Conservation (phyloP, 2,113 vertebrate species). For the Microcebus griseorufus region DNA sequence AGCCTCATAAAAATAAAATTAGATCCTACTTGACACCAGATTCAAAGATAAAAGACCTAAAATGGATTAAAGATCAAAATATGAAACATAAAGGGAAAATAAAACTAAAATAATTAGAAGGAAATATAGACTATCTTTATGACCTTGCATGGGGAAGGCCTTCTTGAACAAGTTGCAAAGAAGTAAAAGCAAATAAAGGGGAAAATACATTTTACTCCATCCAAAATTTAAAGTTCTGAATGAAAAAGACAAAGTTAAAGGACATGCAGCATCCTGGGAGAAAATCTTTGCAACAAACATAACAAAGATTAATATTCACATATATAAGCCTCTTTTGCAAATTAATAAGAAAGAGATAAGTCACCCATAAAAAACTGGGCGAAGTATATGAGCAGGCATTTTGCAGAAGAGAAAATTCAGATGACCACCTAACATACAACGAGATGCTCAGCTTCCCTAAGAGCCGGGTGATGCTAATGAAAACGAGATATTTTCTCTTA, state of each 20-base stretch:
- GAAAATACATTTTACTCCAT: not conserved
- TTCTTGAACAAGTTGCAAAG: not conserved
- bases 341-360: conserved; percentile 42
- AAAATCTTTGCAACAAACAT: not conserved
- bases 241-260: not conserved
- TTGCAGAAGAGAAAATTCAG: not conserved
- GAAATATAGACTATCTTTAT: not conserved
- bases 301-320: not conserved
- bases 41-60: not conserved
- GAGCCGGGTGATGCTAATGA: not conserved
- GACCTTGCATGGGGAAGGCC: not conserved
- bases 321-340: not conserved
- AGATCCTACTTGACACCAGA: not conserved
- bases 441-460: not conserved
- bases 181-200: not conserved
- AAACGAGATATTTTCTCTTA: conserved; percentile 16
- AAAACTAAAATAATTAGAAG: not conserved
- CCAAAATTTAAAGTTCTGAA: not conserved
- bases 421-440: not conserved
- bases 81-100: not conserved
- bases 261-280: not conserved
- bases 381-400: not conserved
- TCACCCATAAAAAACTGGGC: not conserved
- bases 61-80: conserved; percentile 5
- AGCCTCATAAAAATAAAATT: not conserved